phyloP scores from a whole-genome alignment of 1,140 invertebrate genomes.

The Vollenhovia emeryi region DNA sequence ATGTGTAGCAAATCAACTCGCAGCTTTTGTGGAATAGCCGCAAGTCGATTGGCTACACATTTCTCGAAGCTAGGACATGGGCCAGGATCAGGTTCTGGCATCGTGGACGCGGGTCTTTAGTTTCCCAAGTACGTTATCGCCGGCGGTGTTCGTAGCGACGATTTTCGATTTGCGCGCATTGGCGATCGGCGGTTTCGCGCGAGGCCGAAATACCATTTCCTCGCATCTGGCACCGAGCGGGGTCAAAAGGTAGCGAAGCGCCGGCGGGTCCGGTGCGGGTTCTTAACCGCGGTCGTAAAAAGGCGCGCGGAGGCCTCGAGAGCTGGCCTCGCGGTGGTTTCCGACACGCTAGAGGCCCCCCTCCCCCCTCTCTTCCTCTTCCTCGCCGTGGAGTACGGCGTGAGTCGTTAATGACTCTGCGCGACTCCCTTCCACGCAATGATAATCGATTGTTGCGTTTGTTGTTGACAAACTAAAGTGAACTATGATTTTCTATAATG shows the following conservation, averaged over 20 bases:
- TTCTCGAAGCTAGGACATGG: too few relatives aligned
- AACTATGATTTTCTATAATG: slow-evolving; percentile 24
- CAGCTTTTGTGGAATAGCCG: too few relatives aligned
- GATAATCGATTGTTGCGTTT: not conserved
- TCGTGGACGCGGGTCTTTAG: too few relatives aligned
- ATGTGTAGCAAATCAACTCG: too few relatives aligned
- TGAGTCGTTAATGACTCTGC: slow-evolving; percentile 32
- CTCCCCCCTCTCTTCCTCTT: not conserved
- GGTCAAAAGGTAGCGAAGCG: slow-evolving; percentile 60
- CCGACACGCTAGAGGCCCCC: slow-evolving; percentile 19
- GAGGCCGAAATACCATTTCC: slow-evolving; percentile 41
- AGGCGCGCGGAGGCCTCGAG: slow-evolving; percentile 46
- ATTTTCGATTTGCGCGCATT: slow-evolving; percentile 3
- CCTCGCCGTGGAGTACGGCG: not conserved
- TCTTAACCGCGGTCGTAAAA: slow-evolving; percentile 58
- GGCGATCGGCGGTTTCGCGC: slow-evolving; percentile 4
- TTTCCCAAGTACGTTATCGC: too few relatives aligned
- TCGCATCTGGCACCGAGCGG: slow-evolving; percentile 56
- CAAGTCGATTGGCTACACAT: too few relatives aligned
- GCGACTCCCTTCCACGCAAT: not conserved
- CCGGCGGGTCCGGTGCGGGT: slow-evolving; percentile 48
- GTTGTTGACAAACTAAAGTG: not conserved
- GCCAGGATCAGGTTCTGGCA: too few relatives aligned
- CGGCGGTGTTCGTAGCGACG: not conserved
- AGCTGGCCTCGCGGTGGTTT: slow-evolving; percentile 69